Evolutionary conservation across 2,888 invertebrate species (phyloP).

Genomic region (Perizoma flavofasciatum): DNA sequence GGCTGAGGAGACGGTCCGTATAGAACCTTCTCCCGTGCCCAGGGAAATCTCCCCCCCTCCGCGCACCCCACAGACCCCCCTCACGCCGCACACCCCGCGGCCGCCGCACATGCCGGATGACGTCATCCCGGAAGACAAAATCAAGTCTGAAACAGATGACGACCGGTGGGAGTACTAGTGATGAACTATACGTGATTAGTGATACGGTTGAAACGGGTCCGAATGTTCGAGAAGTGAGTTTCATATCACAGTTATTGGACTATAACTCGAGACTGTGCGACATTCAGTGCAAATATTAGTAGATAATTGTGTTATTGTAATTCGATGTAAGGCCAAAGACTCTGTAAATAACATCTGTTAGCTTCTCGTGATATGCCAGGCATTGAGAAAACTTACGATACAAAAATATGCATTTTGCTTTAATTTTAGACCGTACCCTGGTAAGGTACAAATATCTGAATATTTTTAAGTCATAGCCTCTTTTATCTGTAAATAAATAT

Average conservation of each 20-base stretch:
- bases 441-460: conserved; percentile 75
- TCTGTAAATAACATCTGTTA: conserved; percentile 69
- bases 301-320: conserved; percentile 56
- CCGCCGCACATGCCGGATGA: conserved; percentile 55
- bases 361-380: conserved; percentile 58
- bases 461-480: conserved; percentile 72
- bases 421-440: conserved; percentile 73
- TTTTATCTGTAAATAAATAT: conserved; percentile 78
- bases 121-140: conserved; percentile 76
- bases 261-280: conserved; percentile 40
- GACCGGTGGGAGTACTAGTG: conserved; percentile 86
- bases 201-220: conserved; percentile 53
- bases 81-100: conserved; percentile 47
- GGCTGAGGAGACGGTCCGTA: conserved; percentile 87
- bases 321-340: conserved; percentile 81
- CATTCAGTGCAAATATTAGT: conserved; percentile 62
- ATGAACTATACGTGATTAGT: conserved; percentile 23
- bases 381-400: conserved; percentile 69
- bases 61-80: conserved; percentile 49
- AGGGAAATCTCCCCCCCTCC: conserved; percentile 67
- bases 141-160: conserved; percentile 85
- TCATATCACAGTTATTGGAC: conserved; percentile 11
- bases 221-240: conserved; percentile 40
- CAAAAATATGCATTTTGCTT: conserved; percentile 82
- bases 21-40: conserved; percentile 86